A percentile compares a stretch with the other conserved stretches of the same genome.
Evolutionary conservation across 2,113 vertebrate species (phyloP).

Genomic region (Perca fluviatilis): DNA sequence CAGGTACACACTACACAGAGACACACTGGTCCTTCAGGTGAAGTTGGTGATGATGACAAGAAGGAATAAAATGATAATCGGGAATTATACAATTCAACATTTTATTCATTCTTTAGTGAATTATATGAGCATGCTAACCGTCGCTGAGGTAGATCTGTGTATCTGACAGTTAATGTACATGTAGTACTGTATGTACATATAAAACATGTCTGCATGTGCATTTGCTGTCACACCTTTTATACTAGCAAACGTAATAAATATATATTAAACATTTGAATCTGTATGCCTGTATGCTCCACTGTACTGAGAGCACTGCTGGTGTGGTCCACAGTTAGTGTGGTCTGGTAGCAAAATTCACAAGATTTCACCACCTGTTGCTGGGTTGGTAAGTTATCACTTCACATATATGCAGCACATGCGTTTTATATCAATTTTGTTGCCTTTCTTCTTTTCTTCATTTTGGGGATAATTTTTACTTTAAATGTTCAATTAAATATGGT

Average conservation of each 20-base stretch:
- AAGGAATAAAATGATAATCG: not conserved
- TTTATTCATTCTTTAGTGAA: not conserved
- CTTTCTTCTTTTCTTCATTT: not conserved
- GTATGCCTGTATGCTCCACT: not conserved
- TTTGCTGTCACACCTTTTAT: not conserved
- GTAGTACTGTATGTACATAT: not conserved
- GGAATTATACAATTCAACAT: not conserved
- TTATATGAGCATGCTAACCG: not conserved
- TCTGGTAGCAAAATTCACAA: slow-evolving; percentile 10
- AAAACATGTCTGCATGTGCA: not conserved
- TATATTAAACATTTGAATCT: not conserved
- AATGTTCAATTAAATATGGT: not conserved
- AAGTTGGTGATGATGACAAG: not conserved
- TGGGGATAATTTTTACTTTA: not conserved
- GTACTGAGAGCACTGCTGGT: not conserved
- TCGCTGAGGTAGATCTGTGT: not conserved
- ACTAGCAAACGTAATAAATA: no score
- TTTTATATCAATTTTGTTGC: slow-evolving; percentile 6
- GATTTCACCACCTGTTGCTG: slow-evolving; percentile 48
- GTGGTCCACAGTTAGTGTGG: slow-evolving; percentile 22
- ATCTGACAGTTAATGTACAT: not conserved
- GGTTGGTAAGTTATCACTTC: slow-evolving; percentile 27
- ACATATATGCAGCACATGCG: not conserved
- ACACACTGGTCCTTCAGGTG: not conserved
- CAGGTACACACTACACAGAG: slow-evolving; percentile 86